These are phyloP conservation scores for Steinernema carpocapsae DNA, from an alignment of 2,888 invertebrate species.

Conservation along the genomic window DNA sequence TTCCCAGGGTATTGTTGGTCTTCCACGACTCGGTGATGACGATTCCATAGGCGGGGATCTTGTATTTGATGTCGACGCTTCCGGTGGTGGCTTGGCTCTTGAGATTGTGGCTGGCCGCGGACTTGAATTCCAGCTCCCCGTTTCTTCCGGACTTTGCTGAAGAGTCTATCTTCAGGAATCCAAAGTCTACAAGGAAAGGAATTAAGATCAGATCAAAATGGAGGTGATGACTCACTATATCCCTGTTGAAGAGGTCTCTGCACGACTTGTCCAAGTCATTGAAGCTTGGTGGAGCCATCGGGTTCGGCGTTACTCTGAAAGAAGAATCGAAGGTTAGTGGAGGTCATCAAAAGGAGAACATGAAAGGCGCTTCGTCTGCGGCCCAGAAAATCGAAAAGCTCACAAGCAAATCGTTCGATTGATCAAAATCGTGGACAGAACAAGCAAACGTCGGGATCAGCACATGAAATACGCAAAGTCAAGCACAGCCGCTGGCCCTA, in stretches of 20 bases:
- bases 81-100: slow-evolving; percentile 61
- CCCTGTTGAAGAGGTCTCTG: slow-evolving; percentile 93
- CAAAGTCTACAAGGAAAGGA: slow-evolving; percentile 84
- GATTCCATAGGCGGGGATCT: slow-evolving; percentile 73
- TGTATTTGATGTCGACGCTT: slow-evolving; percentile 63
- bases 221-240: slow-evolving; percentile 75
- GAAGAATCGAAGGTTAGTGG: no score
- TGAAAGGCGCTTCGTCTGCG: no score
- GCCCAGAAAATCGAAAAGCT: no score
- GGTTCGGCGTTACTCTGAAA: background rate
- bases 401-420: no score
- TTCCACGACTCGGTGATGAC: slow-evolving; percentile 98
- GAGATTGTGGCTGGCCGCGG: slow-evolving; percentile 85
- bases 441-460: no score
- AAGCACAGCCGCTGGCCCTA: no score
- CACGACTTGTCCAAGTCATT: slow-evolving; percentile 94
- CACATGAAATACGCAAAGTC: no score
- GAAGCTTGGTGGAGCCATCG: slow-evolving; percentile 86
- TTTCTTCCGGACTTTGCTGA: slow-evolving; percentile 86
- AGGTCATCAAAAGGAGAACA: no score
- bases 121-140: slow-evolving; percentile 87
- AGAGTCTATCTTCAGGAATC: slow-evolving; percentile 90
- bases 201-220: slow-evolving; percentile 2
- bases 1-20: slow-evolving; percentile 89
- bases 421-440: no score